Base-by-base conservation (phyloP, 2,888 invertebrate species). In the Lymantria dispar region DNA sequence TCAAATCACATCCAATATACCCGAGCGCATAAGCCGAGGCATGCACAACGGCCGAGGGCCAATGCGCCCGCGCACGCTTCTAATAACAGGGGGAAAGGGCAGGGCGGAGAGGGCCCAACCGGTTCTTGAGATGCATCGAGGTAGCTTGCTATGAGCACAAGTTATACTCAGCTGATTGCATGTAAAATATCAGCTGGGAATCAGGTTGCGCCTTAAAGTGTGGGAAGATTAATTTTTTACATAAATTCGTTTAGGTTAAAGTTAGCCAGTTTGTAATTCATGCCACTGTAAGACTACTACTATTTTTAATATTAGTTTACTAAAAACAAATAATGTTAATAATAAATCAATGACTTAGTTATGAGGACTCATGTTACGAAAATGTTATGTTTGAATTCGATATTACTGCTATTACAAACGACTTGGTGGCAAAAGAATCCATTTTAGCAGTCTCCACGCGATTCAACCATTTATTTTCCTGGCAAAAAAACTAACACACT, bases 61-160 rank as follows among this genome's bases (percentile, higher is more conserved):
- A 87, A 83, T 88, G 89, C 88, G 89, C 87, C 78, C 81, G 88
- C 87, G 88, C 81, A 76, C 75, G 77, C 87, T 85, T 87, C 90
- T 90, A 90, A 90, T 87, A 85, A 85, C 85, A 78, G 74, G 64
- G 61, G 71, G 66, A 64, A 66, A 56, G 56, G 60, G 56, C 60
- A 64, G 62, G 52, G 72, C 54, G 74, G 72, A 76, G 72, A 67
- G 71, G 68, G 78, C 65, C 72, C 70, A 74, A 84, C 87, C 87
- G 86, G 89, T 87, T 78, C 76, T 76, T 54, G 53, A 58, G 66
- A 55, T 61, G 81, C 76, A 46, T 47, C 48, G 56, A 54, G 72
- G 85, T 85, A 87, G 61, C 84, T 75, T 72, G 56, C 70, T 50
- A 75, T 46, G 62, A 66, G 49, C 44, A 45, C 50, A n/a, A 47